A percentile compares a stretch with the other conserved stretches of the same genome.
Conservation (phyloP, 1,140 invertebrate species). For the Scaptomyza graminum region DNA sequence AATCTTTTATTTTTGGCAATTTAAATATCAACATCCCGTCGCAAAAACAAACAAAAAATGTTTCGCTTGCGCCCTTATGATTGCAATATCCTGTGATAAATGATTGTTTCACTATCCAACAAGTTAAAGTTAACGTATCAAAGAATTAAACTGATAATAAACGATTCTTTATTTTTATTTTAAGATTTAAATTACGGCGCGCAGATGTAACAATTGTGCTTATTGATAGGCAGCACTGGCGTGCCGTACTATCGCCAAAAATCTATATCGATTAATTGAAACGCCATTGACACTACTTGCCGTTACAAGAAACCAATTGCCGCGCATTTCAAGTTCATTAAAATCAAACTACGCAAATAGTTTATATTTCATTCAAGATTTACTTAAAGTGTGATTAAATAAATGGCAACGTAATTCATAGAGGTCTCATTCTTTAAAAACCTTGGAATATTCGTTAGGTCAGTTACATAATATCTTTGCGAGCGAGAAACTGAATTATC, state of each 20-base stretch:
- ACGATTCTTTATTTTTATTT: background rate
- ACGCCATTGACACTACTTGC: constrained; percentile 21
- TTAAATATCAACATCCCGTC: constrained; percentile 39
- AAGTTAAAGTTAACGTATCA: background rate
- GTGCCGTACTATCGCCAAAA: background rate
- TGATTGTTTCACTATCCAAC: constrained; percentile 24
- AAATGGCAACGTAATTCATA: constrained; percentile 45
- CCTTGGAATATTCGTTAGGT: constrained; percentile 31
- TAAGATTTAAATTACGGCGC: background rate
- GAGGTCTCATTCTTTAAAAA: constrained; percentile 17
- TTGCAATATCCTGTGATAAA: constrained; percentile 44
- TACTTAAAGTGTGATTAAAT: constrained; percentile 28
- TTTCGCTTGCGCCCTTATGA: constrained; percentile 11
- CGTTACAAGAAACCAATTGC: constrained; percentile 23
- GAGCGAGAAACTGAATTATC: constrained; percentile 42
- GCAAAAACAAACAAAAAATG: constrained; percentile 13
- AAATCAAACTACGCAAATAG: constrained; percentile 1
- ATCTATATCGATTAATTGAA: constrained; percentile 19
- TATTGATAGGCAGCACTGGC: constrained; percentile 34
- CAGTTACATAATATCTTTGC: constrained; percentile 46
- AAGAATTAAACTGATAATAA: background rate
- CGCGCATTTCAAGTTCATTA: constrained; percentile 50
- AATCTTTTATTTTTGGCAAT: constrained; percentile 14
- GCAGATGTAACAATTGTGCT: background rate
- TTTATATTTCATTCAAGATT: constrained; percentile 29